These are phyloP conservation scores for Diabrotica undecimpunctata DNA, from an alignment of 1,140 invertebrate species.

Conservation along the genomic window DNA sequence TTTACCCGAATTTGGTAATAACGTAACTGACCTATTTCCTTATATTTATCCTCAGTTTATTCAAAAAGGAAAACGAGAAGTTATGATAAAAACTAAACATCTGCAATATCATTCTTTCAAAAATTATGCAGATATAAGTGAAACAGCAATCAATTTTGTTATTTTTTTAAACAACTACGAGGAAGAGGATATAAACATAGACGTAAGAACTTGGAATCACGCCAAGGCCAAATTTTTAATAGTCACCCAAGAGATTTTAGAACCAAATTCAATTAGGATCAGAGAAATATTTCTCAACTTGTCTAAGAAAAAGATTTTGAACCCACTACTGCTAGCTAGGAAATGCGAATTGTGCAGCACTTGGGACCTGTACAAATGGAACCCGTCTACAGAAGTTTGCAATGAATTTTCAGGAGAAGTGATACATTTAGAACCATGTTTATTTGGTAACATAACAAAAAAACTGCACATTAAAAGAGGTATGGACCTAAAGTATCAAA, in stretches of 20 bases:
- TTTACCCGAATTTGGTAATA: too few relatives aligned
- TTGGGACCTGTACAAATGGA: neutral
- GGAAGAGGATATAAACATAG: slow-evolving; percentile 1
- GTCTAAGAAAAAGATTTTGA: neutral
- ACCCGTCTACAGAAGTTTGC: neutral
- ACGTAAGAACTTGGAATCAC: neutral
- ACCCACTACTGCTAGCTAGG: neutral
- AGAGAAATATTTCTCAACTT: neutral
- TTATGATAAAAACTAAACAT: too few relatives aligned
- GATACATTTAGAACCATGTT: neutral
- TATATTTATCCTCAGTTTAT: too few relatives aligned
- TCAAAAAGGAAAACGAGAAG: too few relatives aligned
- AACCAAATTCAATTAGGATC: neutral
- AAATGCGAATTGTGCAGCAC: neutral
- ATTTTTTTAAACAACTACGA: neutral
- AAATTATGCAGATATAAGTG: neutral
- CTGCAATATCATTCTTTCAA: too few relatives aligned
- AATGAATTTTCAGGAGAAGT: neutral
- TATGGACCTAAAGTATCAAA: neutral
- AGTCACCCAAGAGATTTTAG: neutral
- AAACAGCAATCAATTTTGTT: neutral
- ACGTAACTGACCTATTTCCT: too few relatives aligned
- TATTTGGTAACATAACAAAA: neutral
- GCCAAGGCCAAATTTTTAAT: neutral
- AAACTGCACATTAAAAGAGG: neutral